These are phyloP conservation scores for Euglossa dilemma DNA, from an alignment of 1,140 invertebrate species.

Conservation along the genomic window DNA sequence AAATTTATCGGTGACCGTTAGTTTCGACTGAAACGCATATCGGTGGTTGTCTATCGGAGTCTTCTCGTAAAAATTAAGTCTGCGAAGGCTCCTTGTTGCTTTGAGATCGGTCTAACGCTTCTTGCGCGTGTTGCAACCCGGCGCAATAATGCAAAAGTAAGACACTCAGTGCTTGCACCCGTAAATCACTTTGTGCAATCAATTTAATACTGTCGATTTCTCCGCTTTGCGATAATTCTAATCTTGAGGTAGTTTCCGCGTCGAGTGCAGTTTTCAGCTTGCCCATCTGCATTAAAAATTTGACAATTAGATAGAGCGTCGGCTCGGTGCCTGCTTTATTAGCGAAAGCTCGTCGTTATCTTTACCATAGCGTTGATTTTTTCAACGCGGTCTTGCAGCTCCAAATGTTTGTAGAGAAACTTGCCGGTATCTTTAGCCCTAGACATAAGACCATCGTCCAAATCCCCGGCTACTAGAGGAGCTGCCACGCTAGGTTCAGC, in stretches of 20 bases:
- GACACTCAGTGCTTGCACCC: constrained; percentile 90
- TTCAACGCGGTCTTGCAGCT: constrained; percentile 84
- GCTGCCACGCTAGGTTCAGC: constrained; percentile 80
- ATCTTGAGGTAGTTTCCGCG: constrained; percentile 83
- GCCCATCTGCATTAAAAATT: constrained; percentile 83
- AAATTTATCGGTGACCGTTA: neutral
- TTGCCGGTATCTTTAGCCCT: constrained; percentile 90
- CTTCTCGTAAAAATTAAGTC: neutral
- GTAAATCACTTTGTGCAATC: constrained; percentile 87
- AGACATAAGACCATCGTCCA: constrained; percentile 90
- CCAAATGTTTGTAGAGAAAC: constrained; percentile 87
- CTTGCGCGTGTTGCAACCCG: constrained; percentile 87
- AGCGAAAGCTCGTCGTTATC: constrained; percentile 1
- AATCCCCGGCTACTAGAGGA: constrained; percentile 82
- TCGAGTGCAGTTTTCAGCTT: constrained; percentile 89
- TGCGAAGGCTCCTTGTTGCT: constrained; percentile 59
- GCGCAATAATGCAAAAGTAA: constrained; percentile 94
- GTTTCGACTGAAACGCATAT: neutral
- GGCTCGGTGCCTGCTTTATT: neutral
- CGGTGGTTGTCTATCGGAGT: neutral
- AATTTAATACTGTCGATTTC: constrained; percentile 83
- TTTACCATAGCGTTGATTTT: constrained; percentile 89
- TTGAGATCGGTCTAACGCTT: constrained; percentile 77
- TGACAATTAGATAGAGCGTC: neutral
- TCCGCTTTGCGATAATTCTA: constrained; percentile 74